Conservation (phyloP, 2,797 vertebrate genomes). For the Pangasius krempfi region DNA sequence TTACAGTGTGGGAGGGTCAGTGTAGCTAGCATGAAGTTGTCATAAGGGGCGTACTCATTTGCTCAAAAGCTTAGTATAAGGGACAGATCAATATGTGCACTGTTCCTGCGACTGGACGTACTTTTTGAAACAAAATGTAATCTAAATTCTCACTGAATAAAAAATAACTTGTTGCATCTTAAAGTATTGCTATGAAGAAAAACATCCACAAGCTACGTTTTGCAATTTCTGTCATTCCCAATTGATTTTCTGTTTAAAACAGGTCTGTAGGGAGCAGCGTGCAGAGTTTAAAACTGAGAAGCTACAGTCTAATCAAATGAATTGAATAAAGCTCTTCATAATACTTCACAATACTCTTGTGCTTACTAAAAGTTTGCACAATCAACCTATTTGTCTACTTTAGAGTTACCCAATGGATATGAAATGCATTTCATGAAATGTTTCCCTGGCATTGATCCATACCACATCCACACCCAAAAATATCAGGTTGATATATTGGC, state of each 20-base stretch:
- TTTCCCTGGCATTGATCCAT: conserved; percentile 38
- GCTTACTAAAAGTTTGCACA: conserved; percentile 23
- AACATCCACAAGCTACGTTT: neutral
- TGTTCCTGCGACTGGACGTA: neutral
- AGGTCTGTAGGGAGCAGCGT: neutral
- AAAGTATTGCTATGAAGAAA: neutral
- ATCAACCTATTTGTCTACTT: conserved; percentile 36
- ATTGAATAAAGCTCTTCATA: neutral
- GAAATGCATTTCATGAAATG: conserved; percentile 25
- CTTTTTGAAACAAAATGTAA: neutral
- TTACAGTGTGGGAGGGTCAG: conserved; percentile 67
- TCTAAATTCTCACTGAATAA: neutral
- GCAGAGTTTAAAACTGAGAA: neutral
- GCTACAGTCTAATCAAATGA: neutral
- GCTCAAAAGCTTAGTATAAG: neutral
- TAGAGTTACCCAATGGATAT: conserved; percentile 10
- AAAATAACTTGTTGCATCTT: neutral
- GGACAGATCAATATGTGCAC: neutral
- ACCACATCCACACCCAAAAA: conserved; percentile 54
- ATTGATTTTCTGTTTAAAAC: neutral
- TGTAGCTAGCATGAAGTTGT: conserved; percentile 51
- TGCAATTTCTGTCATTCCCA: conserved; percentile 12
- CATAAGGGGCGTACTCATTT: conserved; percentile 38
- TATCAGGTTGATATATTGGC: conserved; percentile 19
- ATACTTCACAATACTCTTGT: neutral